A percentile compares a stretch with the other conserved stretches of the same genome.
Conservation (phyloP, 2,113 vertebrate species). For the Tyto alba region DNA sequence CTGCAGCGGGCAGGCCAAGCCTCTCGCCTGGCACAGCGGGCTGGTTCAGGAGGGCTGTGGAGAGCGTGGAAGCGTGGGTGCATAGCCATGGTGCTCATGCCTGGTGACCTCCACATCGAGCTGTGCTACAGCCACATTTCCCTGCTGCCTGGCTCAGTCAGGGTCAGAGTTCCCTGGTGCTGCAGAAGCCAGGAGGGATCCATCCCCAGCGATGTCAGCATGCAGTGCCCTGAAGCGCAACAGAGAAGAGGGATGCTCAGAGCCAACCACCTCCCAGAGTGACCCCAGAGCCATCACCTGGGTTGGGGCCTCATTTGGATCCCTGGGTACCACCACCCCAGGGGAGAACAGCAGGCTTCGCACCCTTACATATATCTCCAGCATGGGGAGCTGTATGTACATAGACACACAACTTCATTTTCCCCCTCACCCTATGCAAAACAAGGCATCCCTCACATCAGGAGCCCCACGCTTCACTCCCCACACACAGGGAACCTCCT, state of each 20-base stretch:
- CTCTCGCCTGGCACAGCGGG: not conserved
- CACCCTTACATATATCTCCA: not conserved
- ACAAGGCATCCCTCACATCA: not conserved
- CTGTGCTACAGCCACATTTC: fast-evolving
- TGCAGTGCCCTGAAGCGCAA: not conserved
- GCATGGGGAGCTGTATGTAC: fast-evolving
- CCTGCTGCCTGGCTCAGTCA: not conserved
- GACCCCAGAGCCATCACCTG: not conserved
- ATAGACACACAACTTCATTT: not conserved
- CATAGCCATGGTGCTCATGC: too few relatives aligned
- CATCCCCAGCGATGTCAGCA: not conserved
- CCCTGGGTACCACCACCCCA: not conserved
- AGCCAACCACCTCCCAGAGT: not conserved
- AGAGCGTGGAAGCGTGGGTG: fast-evolving
- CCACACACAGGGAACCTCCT: not conserved
- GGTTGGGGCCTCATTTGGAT: not conserved
- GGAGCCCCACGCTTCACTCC: not conserved
- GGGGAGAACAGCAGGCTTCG: fast-evolving
- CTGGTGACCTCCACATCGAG: fast-evolving
- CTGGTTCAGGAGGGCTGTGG: not conserved
- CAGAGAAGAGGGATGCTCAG: not conserved
- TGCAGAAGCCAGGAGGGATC: not conserved
- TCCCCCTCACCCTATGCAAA: not conserved
- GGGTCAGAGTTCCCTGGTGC: not conserved
- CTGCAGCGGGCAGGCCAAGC: fast-evolving